These are phyloP conservation scores for Rhizomys pruinosus DNA, from an alignment of 2,113 vertebrate species.

Conservation along the genomic window DNA sequence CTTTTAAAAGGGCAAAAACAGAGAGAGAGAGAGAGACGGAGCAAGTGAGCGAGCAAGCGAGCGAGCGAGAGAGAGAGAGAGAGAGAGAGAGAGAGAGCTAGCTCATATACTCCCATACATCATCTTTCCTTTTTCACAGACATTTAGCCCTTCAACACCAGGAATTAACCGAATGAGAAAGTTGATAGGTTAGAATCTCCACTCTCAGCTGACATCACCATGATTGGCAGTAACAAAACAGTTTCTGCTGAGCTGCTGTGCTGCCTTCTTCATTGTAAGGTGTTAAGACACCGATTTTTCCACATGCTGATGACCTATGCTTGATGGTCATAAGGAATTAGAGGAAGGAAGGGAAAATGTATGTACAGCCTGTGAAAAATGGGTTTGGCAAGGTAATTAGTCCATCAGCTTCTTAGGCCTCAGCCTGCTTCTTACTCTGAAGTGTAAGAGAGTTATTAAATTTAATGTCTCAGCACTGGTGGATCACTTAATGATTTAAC, in stretches of 20 bases:
- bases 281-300: not conserved
- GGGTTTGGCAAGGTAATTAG: not conserved
- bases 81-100: no score
- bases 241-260: not conserved
- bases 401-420: not conserved
- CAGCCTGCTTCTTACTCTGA: not conserved
- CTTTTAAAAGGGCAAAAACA: not conserved
- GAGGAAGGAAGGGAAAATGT: not conserved
- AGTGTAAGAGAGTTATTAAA: not conserved
- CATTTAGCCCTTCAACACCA: not conserved
- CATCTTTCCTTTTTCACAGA: not conserved
- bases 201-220: not conserved
- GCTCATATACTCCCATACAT: not conserved
- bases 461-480: conserved; percentile 9
- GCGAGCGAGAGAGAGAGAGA: no score
- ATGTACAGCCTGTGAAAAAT: not conserved
- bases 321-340: not conserved
- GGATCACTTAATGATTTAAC: not conserved
- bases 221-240: not conserved
- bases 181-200: not conserved
- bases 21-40: no score
- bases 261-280: not conserved
- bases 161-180: not conserved
- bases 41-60: not conserved
- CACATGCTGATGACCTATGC: not conserved